Base-by-base conservation (phyloP, 2,888 invertebrate species). In the Opisthograptis luteolata region DNA sequence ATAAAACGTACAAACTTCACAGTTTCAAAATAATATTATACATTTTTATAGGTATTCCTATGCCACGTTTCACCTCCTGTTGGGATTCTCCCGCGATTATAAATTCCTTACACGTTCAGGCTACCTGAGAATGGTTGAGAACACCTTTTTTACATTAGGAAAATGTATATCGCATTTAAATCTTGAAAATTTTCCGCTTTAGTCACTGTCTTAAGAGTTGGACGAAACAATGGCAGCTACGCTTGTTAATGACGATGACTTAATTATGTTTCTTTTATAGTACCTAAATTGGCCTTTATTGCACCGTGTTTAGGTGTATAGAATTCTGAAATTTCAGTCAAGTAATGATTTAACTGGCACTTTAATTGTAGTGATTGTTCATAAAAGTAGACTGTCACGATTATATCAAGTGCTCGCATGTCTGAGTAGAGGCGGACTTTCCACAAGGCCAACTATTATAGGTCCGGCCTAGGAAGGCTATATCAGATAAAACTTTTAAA, bases 301-400 rank as follows among this genome's bases (percentile, higher is more conserved):
- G 15, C 46, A 24, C 10, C 5, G 36, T 31, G 8, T 34, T 49
- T 54, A 45, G 14, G 50, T 31, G 31, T 25, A 49, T 27, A 48
- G 37, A 48, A 55, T 25, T 47, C 24, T 8, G 22, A 12, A 5
- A 19, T 12, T 32, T 39, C 19, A 6, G 30, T 22, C 10, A 43
- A n/a, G 40, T 50, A 46, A 45, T 54, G 27, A 39, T 44, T 44
- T 27, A 34, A 46, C 27, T 17, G 15, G 34, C 31, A 31, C 15
- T 32, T 49, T 52, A 34, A 40, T 40, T 24, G 30, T 35, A 35
- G 17, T 24, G 22, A 35, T 41, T 35, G 45, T 36, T 10, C 44
- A 31, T 32, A 55, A n/a, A 54, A 42, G 32, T 49, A 46, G 44
- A 28, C n/a, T 45, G 50, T 37, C 37, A 46, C 37, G 47, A 37